A percentile compares a stretch with the other conserved stretches of the same genome.
Conservation (phyloP, 2,113 vertebrate genomes). For the Hydrolagus affinis region DNA sequence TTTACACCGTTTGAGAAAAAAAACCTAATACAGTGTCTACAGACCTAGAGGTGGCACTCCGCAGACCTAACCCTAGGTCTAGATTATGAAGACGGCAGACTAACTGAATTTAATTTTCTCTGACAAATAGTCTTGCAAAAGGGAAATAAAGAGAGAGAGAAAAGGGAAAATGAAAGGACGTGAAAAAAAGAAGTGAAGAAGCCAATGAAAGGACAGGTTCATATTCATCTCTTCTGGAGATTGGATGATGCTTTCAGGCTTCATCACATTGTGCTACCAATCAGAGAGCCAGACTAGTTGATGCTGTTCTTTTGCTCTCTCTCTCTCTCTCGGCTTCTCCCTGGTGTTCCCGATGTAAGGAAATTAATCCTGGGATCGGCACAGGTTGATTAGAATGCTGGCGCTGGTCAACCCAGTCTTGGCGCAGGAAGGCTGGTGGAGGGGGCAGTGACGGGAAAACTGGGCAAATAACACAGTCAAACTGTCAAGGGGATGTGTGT, state of each 20-base stretch:
- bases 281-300: neutral
- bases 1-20: no score
- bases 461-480: neutral
- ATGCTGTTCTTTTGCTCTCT: neutral
- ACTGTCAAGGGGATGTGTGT: neutral
- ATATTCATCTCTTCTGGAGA: neutral
- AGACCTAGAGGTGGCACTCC: no score
- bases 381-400: neutral
- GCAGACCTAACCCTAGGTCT: no score
- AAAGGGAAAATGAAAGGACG: neutral
- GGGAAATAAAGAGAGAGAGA: neutral
- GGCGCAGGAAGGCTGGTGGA: neutral
- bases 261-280: constrained; percentile 23
- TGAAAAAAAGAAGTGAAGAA: neutral
- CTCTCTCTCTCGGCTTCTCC: neutral
- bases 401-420: neutral
- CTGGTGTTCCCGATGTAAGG: neutral
- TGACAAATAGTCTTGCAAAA: no score
- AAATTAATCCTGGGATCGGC: constrained; percentile 7
- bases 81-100: no score
- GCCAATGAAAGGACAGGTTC: neutral
- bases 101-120: no score
- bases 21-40: no score
- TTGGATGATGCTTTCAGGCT: constrained; percentile 7
- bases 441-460: neutral